Percentiles rank a stretch among this genome's conserved stretches.
Evolutionary conservation across 2,888 invertebrate genomes (phyloP).

Genomic region (Slavum lentiscoides): DNA sequence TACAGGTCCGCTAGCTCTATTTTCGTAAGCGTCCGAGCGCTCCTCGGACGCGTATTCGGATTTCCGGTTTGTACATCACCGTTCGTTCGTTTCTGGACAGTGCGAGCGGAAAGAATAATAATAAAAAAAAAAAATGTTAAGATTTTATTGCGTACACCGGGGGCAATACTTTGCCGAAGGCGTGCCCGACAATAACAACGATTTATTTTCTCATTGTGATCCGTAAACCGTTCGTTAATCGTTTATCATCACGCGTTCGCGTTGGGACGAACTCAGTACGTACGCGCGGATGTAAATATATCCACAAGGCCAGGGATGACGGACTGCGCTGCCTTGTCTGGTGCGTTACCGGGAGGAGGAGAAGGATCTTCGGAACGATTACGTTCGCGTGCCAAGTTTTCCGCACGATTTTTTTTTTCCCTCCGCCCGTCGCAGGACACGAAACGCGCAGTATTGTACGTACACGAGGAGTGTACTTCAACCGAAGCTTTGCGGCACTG

Average conservation of each 20-base stretch:
- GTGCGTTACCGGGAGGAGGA: background rate
- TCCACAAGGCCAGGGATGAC: background rate
- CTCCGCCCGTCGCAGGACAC: background rate
- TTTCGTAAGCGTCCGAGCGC: too few relatives aligned
- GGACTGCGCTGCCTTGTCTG: background rate
- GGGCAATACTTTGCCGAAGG: background rate
- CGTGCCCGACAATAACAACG: constrained; percentile 8
- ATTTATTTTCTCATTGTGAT: background rate
- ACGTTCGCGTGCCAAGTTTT: constrained; percentile 1
- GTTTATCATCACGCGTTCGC: background rate
- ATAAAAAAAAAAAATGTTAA: too few relatives aligned
- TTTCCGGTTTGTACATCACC: too few relatives aligned
- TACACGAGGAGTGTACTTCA: background rate
- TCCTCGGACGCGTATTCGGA: too few relatives aligned
- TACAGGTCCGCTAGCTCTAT: too few relatives aligned
- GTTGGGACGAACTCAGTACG: background rate
- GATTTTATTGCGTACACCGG: too few relatives aligned
- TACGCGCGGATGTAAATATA: background rate
- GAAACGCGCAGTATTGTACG: background rate
- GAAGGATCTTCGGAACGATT: background rate
- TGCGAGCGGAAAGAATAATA: too few relatives aligned
- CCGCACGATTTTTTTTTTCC: constrained; percentile 7
- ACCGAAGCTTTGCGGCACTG: background rate
- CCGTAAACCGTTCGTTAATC: background rate
- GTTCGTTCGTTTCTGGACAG: too few relatives aligned